These are phyloP conservation scores for Drosophila oshimai DNA, from an alignment of 1,140 invertebrate species.

Conservation along the genomic window DNA sequence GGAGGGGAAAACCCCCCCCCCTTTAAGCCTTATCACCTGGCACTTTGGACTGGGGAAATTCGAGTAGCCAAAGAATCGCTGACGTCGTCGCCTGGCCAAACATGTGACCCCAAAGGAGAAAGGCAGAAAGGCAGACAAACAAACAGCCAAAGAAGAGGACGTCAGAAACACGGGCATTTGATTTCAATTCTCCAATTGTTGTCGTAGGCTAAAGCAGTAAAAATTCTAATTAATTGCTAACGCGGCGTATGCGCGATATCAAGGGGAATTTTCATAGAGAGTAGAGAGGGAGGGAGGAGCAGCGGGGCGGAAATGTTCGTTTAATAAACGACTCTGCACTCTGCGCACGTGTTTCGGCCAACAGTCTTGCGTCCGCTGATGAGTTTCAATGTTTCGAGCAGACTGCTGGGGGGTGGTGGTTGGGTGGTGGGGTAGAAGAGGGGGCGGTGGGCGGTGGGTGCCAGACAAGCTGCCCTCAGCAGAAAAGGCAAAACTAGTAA, in stretches of 20 bases:
- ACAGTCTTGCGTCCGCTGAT: constrained; percentile 2
- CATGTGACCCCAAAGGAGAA: constrained; percentile 34
- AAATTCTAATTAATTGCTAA: constrained; percentile 65
- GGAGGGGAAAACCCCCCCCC: background rate
- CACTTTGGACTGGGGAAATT: constrained; percentile 38
- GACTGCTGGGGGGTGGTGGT: background rate
- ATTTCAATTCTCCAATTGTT: constrained; percentile 51
- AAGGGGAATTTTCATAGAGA: no score
- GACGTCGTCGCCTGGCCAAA: constrained; percentile 40
- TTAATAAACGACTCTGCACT: constrained; percentile 2
- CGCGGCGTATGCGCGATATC: constrained; percentile 17
- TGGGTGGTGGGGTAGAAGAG: background rate
- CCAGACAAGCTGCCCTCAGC: constrained; percentile 63
- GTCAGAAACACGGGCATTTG: background rate
- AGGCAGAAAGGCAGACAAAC: constrained; percentile 4
- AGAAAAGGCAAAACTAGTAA: constrained; percentile 1
- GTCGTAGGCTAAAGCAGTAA: constrained; percentile 55
- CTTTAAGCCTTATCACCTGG: constrained; percentile 34
- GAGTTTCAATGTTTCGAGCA: constrained; percentile 15
- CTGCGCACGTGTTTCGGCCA: constrained; percentile 59
- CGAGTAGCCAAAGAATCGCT: constrained; percentile 19
- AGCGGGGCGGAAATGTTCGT: background rate
- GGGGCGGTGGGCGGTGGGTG: background rate
- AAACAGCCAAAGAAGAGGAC: constrained; percentile 17
- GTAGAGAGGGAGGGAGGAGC: no score